Evolutionary conservation across 2,797 vertebrate species (phyloP).

Genomic region (Eupleurogrammus muticus): DNA sequence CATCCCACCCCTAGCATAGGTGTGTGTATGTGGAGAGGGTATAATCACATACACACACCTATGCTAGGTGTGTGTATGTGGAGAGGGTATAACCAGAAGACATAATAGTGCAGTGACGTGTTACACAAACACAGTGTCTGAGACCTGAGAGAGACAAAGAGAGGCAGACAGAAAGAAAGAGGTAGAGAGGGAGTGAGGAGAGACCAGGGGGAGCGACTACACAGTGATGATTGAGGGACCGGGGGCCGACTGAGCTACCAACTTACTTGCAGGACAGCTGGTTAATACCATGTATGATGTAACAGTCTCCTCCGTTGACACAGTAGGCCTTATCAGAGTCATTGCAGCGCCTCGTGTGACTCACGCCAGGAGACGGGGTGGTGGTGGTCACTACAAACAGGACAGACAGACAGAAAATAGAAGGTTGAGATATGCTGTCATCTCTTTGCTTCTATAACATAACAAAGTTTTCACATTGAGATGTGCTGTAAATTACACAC

Average conservation of each 20-base stretch:
- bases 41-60: too few relatives aligned
- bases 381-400: slow-evolving; percentile 83
- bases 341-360: slow-evolving; percentile 94
- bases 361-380: slow-evolving; percentile 91
- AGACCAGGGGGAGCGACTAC: slow-evolving; percentile 47
- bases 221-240: slow-evolving; percentile 48
- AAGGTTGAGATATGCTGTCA: slow-evolving; percentile 18
- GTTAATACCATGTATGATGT: slow-evolving; percentile 98
- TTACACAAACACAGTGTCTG: slow-evolving; percentile 33
- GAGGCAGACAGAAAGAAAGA: slow-evolving; percentile 41
- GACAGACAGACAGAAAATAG: slow-evolving; percentile 31
- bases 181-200: slow-evolving; percentile 37
- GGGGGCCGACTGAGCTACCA: slow-evolving; percentile 9
- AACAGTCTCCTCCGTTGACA: slow-evolving; percentile 97
- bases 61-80: slow-evolving; percentile 28
- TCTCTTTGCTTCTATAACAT: slow-evolving; percentile 12
- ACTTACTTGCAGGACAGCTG: slow-evolving; percentile 99
- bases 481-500: background rate
- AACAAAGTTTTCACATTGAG: background rate
- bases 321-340: slow-evolving; percentile 96
- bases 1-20: too few relatives aligned
- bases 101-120: slow-evolving; percentile 34
- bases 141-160: slow-evolving; percentile 44
- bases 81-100: slow-evolving; percentile 34
- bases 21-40: background rate